Base-by-base conservation (phyloP, 30 jellyfish, hydroid and myxozoan genomes). In the Morbakka virulenta region DNA sequence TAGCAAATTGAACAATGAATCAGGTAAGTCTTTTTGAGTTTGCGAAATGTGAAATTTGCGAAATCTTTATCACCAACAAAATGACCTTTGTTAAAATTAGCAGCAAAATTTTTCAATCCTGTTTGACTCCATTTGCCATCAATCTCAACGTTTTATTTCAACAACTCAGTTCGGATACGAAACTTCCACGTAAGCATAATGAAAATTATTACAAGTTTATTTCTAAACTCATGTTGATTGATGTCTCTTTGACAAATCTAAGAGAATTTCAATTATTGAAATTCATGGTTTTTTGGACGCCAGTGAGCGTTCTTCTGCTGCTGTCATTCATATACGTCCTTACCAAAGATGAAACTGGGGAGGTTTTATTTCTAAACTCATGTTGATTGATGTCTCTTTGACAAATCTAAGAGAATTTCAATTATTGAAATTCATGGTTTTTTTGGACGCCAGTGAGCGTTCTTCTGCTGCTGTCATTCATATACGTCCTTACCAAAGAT, bases 21-120 rank as follows among this genome's bases (percentile, higher is more conserved):
- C 27, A 3, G 79, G 34, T 31, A 21, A 12, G 2, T 67, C 34
- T 12, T 14, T 31, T 32, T 2, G 30, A 14, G 62, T 13, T 6
- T 24, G 12, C 64, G 34, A 2, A 34, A 28, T 31, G 33, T 26
- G 14, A 64, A 67, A 29, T 67, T 67, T 67, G 79, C 71, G 9
- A 4, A 67, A 4, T 67, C 79, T 13, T 67, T 67, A 51, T 64
- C 62, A 3, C 79, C 79, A 4, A 31, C 64, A 4, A 67, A 67
- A 22, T 13, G 72, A 27, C 4, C 72, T 2, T 1, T 83, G 41
- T 33, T 83, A 28, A 62, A 65, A n/a, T 26, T 83, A 12, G 76
- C 95, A 13, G 78, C 83, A 11, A 50, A 86, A 28, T 29, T 83
- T 13, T 85, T 76, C 28, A 92, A 85, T 85, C 95, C 95, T 48